Evolutionary conservation across 2,888 invertebrate genomes (phyloP), one percentile per base, ranked within the genome.

Genomic region (Nymphalis c-album): DNA sequence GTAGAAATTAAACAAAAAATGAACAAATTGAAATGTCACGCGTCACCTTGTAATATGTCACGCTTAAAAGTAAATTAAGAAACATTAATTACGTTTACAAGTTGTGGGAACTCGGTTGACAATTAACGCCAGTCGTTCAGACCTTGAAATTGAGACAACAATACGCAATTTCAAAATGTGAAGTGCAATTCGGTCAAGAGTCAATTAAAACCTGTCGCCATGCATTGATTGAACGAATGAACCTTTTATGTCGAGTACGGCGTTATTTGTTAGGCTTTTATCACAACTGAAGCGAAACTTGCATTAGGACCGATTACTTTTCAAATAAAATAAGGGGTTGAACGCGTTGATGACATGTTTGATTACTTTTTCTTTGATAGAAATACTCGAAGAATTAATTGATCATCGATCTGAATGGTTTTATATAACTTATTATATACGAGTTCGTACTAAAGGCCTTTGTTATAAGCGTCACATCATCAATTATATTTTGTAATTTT

Each of bases 131-230:
- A 63, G 17, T 64, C 60, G 64, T 40, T 51, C 50, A 60, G 69
- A 57, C 71, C 74, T 71, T 74, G 73, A 73, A 64, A 68, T 64
- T 63, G 68, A 69, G 69, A 73, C 73, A 68, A 71, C 68, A 71
- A 69, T 70, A 71, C 63, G 48, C 69, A 67, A 71, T 71, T 71
- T 65, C 22, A 65, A 63, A 57, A 70, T 63, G 60, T 57, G 70
- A 71, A 71, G 68, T 70, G 64, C 70, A 70, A 69, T 71, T 67
- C 65, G 70, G 71, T 71, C 71, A 71, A 70, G 67, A 67, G 71
- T 70, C 70, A 68, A 71, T 70, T 71, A 70, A 69, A 70, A 70
- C 60, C 63, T 67, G 60, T 65, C 67, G 63, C 57, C 40, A 45
- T 64, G 57, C 51, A 64, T 64, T 67, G 64, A 62, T 62, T 68